Evolutionary conservation across 2,113 vertebrate species (phyloP).

Genomic region (Leuciscus idus): DNA sequence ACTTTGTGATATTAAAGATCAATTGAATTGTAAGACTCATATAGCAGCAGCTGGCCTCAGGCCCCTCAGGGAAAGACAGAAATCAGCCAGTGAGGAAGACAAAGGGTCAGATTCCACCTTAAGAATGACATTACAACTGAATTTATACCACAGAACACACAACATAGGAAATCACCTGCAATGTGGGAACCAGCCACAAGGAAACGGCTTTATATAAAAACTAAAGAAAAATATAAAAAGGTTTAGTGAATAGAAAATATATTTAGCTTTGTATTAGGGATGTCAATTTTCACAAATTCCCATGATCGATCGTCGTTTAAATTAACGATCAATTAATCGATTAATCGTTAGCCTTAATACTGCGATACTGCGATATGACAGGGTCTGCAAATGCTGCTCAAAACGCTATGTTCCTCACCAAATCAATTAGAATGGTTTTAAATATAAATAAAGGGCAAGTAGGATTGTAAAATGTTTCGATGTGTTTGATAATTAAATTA

Average conservation of each 20-base stretch:
- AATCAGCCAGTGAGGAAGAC: conserved; percentile 64
- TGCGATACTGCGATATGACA: too few relatives aligned
- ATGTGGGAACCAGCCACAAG: neutral
- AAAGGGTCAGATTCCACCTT: conserved; percentile 72
- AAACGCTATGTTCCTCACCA: too few relatives aligned
- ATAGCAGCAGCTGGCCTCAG: neutral
- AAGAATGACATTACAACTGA: conserved; percentile 56
- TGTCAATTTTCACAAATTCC: too few relatives aligned
- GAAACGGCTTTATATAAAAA: neutral
- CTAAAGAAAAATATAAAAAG: neutral
- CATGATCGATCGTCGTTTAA: too few relatives aligned
- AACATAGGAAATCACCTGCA: neutral
- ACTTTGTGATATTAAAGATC: conserved; percentile 56
- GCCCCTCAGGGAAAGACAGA: conserved; percentile 52
- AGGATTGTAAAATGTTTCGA: too few relatives aligned
- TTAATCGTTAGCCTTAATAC: too few relatives aligned
- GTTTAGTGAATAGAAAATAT: neutral
- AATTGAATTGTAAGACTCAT: conserved; percentile 33
- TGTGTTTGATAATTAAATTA: too few relatives aligned
- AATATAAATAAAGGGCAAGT: too few relatives aligned
- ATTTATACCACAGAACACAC: conserved; percentile 2
- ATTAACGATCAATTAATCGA: too few relatives aligned
- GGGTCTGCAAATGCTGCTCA: too few relatives aligned
- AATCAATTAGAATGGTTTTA: too few relatives aligned
- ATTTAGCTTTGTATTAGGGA: too few relatives aligned